A percentile compares a stretch with the other conserved stretches of the same genome.
Conservation (phyloP, 2,888 invertebrate genomes). For the Perithous albicinctus region DNA sequence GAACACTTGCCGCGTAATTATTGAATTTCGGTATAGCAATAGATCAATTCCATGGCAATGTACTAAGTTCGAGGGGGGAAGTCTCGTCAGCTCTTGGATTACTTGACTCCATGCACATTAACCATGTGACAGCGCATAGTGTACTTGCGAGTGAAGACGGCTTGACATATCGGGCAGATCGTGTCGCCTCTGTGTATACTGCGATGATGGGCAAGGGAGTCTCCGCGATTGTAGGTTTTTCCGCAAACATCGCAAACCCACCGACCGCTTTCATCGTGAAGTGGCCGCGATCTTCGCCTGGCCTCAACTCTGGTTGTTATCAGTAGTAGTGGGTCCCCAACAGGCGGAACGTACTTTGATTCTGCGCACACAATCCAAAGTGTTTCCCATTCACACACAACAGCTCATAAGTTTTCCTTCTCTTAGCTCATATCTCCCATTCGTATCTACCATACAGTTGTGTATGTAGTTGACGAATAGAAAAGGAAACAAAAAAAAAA, state of each 20-base stretch:
- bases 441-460: slow-evolving; percentile 44
- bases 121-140: slow-evolving; percentile 84
- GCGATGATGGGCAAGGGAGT: slow-evolving; percentile 84
- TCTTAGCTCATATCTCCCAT: slow-evolving; percentile 53
- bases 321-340: slow-evolving; percentile 78
- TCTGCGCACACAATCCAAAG: slow-evolving; percentile 85
- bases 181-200: slow-evolving; percentile 85
- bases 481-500: slow-evolving; percentile 27
- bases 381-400: slow-evolving; percentile 82
- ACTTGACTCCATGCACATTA: slow-evolving; percentile 83
- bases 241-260: slow-evolving; percentile 85
- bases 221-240: slow-evolving; percentile 84
- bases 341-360: slow-evolving; percentile 77
- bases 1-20: slow-evolving; percentile 36
- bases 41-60: slow-evolving; percentile 68
- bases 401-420: slow-evolving; percentile 72
- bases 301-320: slow-evolving; percentile 68
- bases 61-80: slow-evolving; percentile 55
- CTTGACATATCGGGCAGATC: slow-evolving; percentile 83
- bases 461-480: slow-evolving; percentile 48
- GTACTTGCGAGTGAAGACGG: slow-evolving; percentile 84
- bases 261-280: slow-evolving; percentile 82
- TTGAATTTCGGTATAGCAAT: slow-evolving; percentile 30
- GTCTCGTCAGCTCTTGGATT: slow-evolving; percentile 60
- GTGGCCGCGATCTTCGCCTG: slow-evolving; percentile 81